These are phyloP conservation scores for Apostichopus leukothele DNA, from an alignment of 53 echinoderm and acorn worm genomes.

Conservation along the genomic window DNA sequence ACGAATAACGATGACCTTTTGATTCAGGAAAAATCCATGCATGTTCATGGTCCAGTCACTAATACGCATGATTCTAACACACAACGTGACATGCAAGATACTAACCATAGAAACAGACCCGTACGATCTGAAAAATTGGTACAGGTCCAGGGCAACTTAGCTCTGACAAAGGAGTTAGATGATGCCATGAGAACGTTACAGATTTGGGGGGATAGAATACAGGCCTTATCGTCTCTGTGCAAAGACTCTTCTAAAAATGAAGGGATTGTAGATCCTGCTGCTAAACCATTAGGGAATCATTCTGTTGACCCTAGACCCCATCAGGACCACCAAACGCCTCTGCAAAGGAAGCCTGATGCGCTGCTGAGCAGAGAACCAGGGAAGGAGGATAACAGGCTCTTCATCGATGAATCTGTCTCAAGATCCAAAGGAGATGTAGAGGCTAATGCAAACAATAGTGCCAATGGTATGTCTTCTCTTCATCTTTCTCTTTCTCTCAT, in stretches of 20 bases:
- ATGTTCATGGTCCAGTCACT: conserved; percentile 19
- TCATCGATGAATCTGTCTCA: conserved; percentile 35
- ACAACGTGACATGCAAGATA: not conserved
- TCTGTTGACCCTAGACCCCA: conserved; percentile 46
- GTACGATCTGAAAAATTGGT: conserved; percentile 32
- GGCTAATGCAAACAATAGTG: conserved; percentile 37
- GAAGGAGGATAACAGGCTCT: not conserved
- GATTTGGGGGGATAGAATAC: conserved; percentile 37
- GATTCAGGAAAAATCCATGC: conserved; percentile 37
- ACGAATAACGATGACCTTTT: not conserved
- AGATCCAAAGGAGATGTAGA: conserved; percentile 25
- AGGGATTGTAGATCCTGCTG: not conserved
- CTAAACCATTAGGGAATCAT: conserved; percentile 22
- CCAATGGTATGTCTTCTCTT: conserved; percentile 24
- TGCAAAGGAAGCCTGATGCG: not conserved
- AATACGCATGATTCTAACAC: conserved; percentile 40
- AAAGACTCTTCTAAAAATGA: conserved; percentile 7
- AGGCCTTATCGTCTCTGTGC: conserved; percentile 25
- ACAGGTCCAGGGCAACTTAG: not conserved
- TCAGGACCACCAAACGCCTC: conserved; percentile 10
- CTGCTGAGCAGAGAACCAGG: not conserved
- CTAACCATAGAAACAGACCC: not conserved
- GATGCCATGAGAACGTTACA: conserved; percentile 40
- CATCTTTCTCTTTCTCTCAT: not conserved
- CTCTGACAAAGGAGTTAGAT: conserved; percentile 40